Base-by-base conservation (phyloP, 2,888 invertebrate species). In the Laspeyria flexula region DNA sequence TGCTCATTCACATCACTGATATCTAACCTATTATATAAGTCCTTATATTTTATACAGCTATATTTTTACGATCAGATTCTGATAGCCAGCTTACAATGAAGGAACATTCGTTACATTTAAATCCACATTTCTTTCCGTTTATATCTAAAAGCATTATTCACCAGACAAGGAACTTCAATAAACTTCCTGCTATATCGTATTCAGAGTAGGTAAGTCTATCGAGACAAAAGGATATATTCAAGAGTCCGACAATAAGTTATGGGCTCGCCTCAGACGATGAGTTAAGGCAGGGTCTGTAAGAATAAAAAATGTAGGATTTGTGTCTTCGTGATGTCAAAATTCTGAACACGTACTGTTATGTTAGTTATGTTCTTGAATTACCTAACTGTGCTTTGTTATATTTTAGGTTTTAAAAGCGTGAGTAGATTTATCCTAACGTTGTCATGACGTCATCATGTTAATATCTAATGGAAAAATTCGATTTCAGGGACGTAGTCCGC, bases 231-330 rank as follows among this genome's bases (percentile, higher is more conserved):
- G 46, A 38, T 47, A 59, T 59, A 55, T 43, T 43, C 47, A 54
- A 37, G 35, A 51, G 37, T 21, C 59, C 48, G 53, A 65, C 59
- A 50, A 53, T 67, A 67, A 67, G 41, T 67, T 62, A 67, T 56
- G 65, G 53, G 43, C 13, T 40, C 41, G 43, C 31, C 52, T 53
- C 44, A 60, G 62, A 54, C 68, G 56, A 68, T 57, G 59, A 68
- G 65, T 60, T 59, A 65, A 47, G 40, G 52, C 52, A 7, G 56
- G 52, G 44, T 54, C 33, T 16, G 39, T 46, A 56, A 59, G 52
- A 50, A 60, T 55, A 56, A 62, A 65, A 65, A 62, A 65, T 57
- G 52, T 46, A 31, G 43, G 62, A 55, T 48, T 52, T 68, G 43
- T 57, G 58, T 46, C 55, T 51, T 47, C 49, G 49, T 48, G 47